Percentiles rank a stretch among this genome's conserved stretches.
Conservation (phyloP, 2,113 vertebrate species). For the Oceanodroma tethys region DNA sequence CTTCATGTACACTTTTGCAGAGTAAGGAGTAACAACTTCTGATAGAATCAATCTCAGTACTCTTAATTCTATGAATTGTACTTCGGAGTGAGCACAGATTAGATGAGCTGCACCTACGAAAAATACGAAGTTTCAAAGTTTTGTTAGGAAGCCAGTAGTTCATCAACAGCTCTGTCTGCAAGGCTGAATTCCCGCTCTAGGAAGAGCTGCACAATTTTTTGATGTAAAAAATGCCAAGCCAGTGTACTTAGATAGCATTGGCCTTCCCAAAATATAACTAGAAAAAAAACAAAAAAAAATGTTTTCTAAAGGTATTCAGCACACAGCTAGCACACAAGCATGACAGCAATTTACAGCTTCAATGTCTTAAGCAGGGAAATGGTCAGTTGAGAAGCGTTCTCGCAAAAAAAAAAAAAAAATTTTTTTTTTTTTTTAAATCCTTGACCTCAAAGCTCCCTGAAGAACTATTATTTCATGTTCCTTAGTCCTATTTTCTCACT, state of each 20-base stretch:
- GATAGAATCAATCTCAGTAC: accelerated
- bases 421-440: background rate
- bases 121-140: accelerated
- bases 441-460: background rate
- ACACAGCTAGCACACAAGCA: background rate
- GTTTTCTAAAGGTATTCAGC: background rate
- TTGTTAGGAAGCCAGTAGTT: background rate
- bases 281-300: background rate
- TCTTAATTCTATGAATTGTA: accelerated
- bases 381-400: background rate
- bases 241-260: accelerated
- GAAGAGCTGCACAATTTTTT: background rate
- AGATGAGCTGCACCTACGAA: background rate
- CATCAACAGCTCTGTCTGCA: no score
- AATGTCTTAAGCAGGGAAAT: background rate
- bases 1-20: accelerated
- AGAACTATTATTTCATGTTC: background rate
- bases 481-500: background rate
- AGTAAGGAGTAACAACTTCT: background rate
- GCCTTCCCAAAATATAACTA: background rate
- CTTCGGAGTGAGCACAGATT: accelerated
- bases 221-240: accelerated
- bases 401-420: background rate
- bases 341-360: background rate
- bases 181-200: background rate